Base-by-base conservation (phyloP, 2,797 vertebrate genomes). In the Mormyrops boulengeri region DNA sequence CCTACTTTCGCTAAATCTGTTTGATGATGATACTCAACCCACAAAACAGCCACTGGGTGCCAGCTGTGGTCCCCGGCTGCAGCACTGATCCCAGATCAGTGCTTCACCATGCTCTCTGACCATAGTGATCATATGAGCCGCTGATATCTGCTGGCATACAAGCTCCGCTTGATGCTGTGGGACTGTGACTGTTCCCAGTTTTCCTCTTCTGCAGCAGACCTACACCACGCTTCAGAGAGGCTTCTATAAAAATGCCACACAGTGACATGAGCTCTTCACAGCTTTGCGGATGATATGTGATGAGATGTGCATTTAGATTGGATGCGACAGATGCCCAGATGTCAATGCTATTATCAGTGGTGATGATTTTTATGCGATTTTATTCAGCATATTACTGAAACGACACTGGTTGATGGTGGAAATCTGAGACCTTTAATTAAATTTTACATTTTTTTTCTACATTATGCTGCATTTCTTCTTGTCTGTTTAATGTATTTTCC, bases 301-400 rank as follows among this genome's bases (percentile, higher is more conserved):
- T 19, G 55, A 22, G 60, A 49, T 62, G 38, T 47, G 87, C 34
- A 22, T 88, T 47, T 88, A 66, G 62, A 88, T 34, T 41, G 50
- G 38, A 49, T 60, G 57, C 55, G 7, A 22, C 55, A 88, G 87
- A 88, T 47, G 87, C 30, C 85, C 85, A 87, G 85, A 34, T 55
- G 85, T 55, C 85, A 87, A 53, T 12, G 87, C 87, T 57, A 49
- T 49, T 66, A 88, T 88, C 55, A 6, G 19, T 14, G 41, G 14
- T 62, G 52, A 66, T 49, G 57, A 57, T 66, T 66, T 69, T 66
- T 49, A 88, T 47, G 9, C 44, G 38, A 88, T 22, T 38, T 38
- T 47, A 12, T 44, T 60, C 34, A 26, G 41, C 38, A 34, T 26
- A 26, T 49, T 62, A 88, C 38, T 41, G 34, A 30, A 55, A 55